Evolutionary conservation across 1,140 invertebrate genomes (phyloP), one percentile per base, ranked within the genome.

Genomic region (Phenacoccus solenopsis): DNA sequence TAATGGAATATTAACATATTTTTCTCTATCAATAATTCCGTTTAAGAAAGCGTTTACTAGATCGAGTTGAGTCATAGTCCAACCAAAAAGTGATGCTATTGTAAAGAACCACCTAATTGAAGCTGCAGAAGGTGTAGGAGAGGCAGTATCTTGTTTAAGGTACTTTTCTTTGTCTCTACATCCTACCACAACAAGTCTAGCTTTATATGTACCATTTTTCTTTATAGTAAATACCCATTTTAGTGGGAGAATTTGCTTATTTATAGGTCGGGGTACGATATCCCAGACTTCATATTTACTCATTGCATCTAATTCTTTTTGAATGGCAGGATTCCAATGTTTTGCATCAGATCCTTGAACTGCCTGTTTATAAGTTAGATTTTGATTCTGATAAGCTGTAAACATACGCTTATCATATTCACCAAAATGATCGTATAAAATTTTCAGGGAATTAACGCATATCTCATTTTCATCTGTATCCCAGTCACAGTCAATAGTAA

Each of bases 251-350:
- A 74, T 68, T 72, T 77, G 77, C 75, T 70, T 56, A 30, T 76
- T 70, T 67, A 72, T 38, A 72, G 73, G 74, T 74, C 73, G 27
- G 67, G 75, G 7, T 70, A 76, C 74, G 57, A 78, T 70, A 73
- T 72, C 27, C 78, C 78, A 79, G 12, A 74, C 77, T 16, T 76
- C 72, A 73, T 74, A 72, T 70, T 72, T 72, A 21, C 35, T 38
- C 10, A 74, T 22, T 10, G 74, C 73, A 0, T 74, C 28, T 38
- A 74, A 71, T 70, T 75, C 74, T 0, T 74, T 68, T 7, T 73
- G 24, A 67, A 76, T 75, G 0, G 74, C 73, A n/a, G 10, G 13
- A 69, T 30, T 28, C 75, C 73, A 75, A n/a, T n/a, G n/a, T 13
- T 27, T 69, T 22, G 73, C 22, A 5, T n/a, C 27, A 38, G 74